These are phyloP conservation scores for Lapara coniferarum DNA, from an alignment of 2,888 invertebrate genomes.

Conservation along the genomic window DNA sequence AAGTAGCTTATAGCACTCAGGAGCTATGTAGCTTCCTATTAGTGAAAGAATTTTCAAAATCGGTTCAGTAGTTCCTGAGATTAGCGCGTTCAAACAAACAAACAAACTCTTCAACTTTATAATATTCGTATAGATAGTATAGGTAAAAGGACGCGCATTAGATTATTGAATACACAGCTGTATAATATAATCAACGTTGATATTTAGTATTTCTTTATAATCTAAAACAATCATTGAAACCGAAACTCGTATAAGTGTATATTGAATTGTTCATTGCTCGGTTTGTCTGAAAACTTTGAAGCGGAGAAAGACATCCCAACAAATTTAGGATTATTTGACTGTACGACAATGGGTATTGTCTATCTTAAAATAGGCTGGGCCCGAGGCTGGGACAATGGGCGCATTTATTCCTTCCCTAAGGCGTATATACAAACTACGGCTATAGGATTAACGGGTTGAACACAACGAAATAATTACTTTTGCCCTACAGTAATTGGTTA, in stretches of 20 bases:
- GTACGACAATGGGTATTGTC: conserved; percentile 75
- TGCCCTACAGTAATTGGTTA: conserved; percentile 42
- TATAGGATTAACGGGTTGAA: conserved; percentile 65
- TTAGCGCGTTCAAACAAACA: no score
- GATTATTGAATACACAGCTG: not conserved
- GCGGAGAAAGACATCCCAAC: conserved; percentile 66
- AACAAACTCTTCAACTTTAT: no score
- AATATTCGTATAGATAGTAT: no score
- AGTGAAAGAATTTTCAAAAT: no score
- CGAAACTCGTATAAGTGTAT: conserved; percentile 39
- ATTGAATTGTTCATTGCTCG: conserved; percentile 51
- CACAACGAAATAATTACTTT: conserved; percentile 67
- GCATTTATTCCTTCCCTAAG: conserved; percentile 75
- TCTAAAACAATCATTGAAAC: conserved; percentile 41
- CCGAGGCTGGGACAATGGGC: conserved; percentile 67
- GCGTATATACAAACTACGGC: conserved; percentile 68
- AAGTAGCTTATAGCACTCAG: no score
- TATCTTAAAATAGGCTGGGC: conserved; percentile 72
- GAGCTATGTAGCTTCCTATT: no score
- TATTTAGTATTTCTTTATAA: conserved; percentile 30
- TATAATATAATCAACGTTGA: not conserved
- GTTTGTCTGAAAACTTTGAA: conserved; percentile 58
- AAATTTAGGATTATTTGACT: conserved; percentile 72
- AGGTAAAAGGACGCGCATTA: not conserved
- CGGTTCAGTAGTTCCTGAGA: no score